phyloP scores from a whole-genome alignment of 2,797 vertebrate species.

The Esox lucius region DNA sequence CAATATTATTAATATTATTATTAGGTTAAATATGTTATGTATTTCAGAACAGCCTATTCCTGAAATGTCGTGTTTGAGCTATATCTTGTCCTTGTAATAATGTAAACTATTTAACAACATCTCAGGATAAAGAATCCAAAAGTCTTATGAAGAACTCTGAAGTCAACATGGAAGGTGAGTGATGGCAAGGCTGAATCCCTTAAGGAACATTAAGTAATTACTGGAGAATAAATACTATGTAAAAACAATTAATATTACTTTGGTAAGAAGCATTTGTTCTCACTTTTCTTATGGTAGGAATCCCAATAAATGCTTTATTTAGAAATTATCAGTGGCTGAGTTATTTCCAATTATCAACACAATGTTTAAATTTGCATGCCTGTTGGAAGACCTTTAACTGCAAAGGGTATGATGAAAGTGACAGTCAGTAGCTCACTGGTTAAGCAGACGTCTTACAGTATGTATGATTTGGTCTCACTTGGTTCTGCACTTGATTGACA shows the following conservation, averaged over 20 bases:
- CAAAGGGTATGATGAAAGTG: too few species aligned
- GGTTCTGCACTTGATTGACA: too few species aligned
- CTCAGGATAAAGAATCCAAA: slow-evolving; percentile 80
- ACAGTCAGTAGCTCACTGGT: too few species aligned
- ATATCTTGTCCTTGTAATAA: neutral
- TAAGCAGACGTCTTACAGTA: neutral
- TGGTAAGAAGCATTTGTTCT: too few species aligned
- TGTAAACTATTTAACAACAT: neutral
- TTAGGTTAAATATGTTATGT: neutral
- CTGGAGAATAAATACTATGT: neutral
- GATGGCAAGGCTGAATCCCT: neutral
- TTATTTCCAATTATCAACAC: too few species aligned
- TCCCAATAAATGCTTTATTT: too few species aligned
- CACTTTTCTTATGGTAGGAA: too few species aligned
- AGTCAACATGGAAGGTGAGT: slow-evolving; percentile 72
- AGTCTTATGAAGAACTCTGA: slow-evolving; percentile 68
- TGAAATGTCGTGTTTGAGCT: neutral
- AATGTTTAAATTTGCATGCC: too few species aligned
- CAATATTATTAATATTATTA: neutral
- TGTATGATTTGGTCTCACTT: neutral
- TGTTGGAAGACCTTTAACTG: too few species aligned
- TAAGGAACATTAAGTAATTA: neutral
- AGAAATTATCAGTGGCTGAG: too few species aligned
- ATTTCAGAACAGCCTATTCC: neutral
- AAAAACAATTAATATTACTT: too few species aligned